Percentiles rank a stretch among this genome's conserved stretches.
These are phyloP conservation scores for Trinectes maculatus DNA, from an alignment of 2,113 vertebrate species.

Conservation along the genomic window DNA sequence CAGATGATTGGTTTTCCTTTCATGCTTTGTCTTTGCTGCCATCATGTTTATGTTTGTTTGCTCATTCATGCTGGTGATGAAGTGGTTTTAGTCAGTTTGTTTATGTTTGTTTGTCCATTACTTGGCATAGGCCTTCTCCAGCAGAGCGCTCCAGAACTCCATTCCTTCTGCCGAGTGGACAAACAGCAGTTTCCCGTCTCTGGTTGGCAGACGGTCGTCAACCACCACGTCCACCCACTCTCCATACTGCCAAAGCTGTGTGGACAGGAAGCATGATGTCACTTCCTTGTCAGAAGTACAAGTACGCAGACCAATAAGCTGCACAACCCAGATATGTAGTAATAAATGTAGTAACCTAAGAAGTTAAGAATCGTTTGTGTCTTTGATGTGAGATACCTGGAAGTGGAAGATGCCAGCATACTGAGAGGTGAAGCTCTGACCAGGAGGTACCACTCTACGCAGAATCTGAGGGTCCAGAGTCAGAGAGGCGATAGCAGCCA, in stretches of 20 bases:
- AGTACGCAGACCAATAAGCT: no score
- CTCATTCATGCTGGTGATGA: no score
- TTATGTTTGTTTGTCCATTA: conserved; percentile 45
- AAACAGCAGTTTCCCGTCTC: conserved; percentile 87
- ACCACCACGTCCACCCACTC: conserved; percentile 92
- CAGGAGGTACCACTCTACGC: conserved; percentile 65
- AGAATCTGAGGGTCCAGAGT: conserved; percentile 46
- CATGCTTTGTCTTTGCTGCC: no score
- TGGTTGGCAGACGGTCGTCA: conserved; percentile 88
- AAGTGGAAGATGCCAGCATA: conserved; percentile 82
- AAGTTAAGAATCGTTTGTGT: not conserved
- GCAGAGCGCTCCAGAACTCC: conserved; percentile 91
- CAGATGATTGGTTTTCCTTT: no score
- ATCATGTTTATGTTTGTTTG: no score
- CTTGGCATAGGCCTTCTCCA: conserved; percentile 96
- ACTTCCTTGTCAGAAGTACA: conserved; percentile 4
- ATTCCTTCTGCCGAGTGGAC: conserved; percentile 86
- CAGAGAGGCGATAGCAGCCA: conserved; percentile 42
- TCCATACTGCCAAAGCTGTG: conserved; percentile 86
- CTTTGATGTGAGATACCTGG: no score
- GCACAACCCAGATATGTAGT: no score
- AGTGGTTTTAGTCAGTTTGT: not conserved
- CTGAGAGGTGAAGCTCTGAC: conserved; percentile 60
- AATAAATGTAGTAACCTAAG: not conserved
- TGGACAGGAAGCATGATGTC: not conserved